phyloP scores from a whole-genome alignment of 2,113 vertebrate species.

The Tringa solitaria region DNA sequence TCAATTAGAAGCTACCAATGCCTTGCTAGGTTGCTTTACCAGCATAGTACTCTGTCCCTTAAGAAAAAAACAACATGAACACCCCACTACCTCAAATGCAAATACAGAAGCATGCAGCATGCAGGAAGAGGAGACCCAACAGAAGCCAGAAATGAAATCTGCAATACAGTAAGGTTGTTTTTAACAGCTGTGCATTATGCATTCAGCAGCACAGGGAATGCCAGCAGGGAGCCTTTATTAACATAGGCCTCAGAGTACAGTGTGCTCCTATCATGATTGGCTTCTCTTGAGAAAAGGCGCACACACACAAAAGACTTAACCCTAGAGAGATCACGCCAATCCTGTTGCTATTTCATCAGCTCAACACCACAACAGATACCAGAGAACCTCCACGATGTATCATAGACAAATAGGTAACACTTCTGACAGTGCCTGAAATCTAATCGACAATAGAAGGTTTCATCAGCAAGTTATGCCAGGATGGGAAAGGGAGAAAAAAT shows the following conservation, averaged over 20 bases:
- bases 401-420: background rate
- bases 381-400: background rate
- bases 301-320: slow-evolving; percentile 48
- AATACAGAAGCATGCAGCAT: background rate
- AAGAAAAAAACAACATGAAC: background rate
- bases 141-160: slow-evolving; percentile 22
- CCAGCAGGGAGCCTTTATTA: slow-evolving; percentile 57
- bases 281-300: slow-evolving; percentile 30
- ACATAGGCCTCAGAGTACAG: slow-evolving; percentile 41
- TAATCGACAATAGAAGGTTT: background rate
- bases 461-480: background rate
- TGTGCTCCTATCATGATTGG: slow-evolving; percentile 45
- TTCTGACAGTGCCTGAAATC: slow-evolving; percentile 3
- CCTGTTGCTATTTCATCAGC: slow-evolving; percentile 36
- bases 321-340: slow-evolving; percentile 39
- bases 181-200: slow-evolving; percentile 62
- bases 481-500: background rate
- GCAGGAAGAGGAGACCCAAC: background rate
- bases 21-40: background rate
- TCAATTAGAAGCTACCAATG: background rate
- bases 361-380: background rate
- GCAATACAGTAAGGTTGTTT: slow-evolving; percentile 38
- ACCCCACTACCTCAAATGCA: background rate
- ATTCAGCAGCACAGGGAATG: slow-evolving; percentile 46
- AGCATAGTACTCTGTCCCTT: background rate